Percentiles rank a stretch among this genome's conserved stretches.
phyloP scores from a whole-genome alignment of 2,888 invertebrate genomes.

The Diloba caeruleocephala region DNA sequence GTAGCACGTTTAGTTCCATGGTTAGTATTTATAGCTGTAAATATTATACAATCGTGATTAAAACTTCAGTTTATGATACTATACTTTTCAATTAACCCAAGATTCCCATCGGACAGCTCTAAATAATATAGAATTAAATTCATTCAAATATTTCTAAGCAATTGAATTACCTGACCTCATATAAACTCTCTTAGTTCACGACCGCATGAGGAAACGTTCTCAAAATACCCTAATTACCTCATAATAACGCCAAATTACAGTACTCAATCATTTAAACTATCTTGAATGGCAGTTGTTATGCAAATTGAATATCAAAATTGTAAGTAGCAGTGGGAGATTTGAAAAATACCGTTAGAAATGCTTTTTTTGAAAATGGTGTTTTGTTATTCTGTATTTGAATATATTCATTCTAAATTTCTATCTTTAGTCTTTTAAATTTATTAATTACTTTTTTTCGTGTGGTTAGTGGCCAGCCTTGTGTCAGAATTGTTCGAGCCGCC shows the following conservation, averaged over 20 bases:
- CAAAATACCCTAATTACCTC: slow-evolving; percentile 55
- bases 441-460: too few relatives aligned
- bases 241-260: slow-evolving; percentile 56
- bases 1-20: too few relatives aligned
- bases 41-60: slow-evolving; percentile 24
- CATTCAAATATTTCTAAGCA: slow-evolving; percentile 54
- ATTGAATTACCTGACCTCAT: slow-evolving; percentile 53
- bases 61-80: slow-evolving; percentile 21
- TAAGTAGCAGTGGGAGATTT: slow-evolving; percentile 48
- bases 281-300: slow-evolving; percentile 54
- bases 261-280: slow-evolving; percentile 56
- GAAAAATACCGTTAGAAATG: slow-evolving; percentile 28
- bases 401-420: too few relatives aligned
- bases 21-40: too few relatives aligned
- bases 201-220: slow-evolving; percentile 45
- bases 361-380: slow-evolving; percentile 10
- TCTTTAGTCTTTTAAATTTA: too few relatives aligned
- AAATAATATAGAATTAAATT: slow-evolving; percentile 57
- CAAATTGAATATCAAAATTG: slow-evolving; percentile 54
- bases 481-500: too few relatives aligned
- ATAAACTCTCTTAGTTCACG: slow-evolving; percentile 43
- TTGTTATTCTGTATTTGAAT: not conserved
- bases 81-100: slow-evolving; percentile 42
- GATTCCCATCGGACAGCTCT: slow-evolving; percentile 48
- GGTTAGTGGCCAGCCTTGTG: too few relatives aligned